Evolutionary conservation across 2,797 vertebrate genomes (phyloP), one percentile per base, ranked within the genome.

Genomic region (Siniperca obscura): DNA sequence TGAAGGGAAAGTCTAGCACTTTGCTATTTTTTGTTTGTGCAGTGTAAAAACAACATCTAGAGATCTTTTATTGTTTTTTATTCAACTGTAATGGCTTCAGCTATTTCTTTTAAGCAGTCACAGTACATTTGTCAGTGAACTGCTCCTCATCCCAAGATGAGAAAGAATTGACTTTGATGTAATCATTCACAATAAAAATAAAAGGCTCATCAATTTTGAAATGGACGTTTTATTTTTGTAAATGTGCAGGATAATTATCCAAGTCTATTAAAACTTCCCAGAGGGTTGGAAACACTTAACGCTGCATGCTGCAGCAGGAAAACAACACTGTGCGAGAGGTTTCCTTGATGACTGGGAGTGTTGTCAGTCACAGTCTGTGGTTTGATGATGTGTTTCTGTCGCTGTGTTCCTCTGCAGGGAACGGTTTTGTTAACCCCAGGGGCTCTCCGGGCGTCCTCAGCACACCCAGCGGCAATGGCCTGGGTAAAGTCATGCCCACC

Each of bases 401-500:
- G 76, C 82, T 92, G 76, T 94, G 87, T 89, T 74, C 92, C 92
- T 95, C 94, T 91, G 81, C 95, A 99, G 98, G 98, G 92, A 99
- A 99, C 77, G 98, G 98, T 75, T 99, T 98, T 86, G 96, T 98
- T 89, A 99, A 98, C 95, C 96, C 97, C 74, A 97, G 98, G 94
- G 97, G 97, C 92, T 99, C 98, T 68, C 98, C 98, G 9, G 97
- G 97, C 87, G 94, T 98, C 70, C 95, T 97, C 40, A 97, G 96
- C 94, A 96, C 96, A 76, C 84, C 96, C 85, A 97, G 97, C 81
- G 97, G 98, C 84, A 99, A 97, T 56, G 96, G 97, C 85, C 93
- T 99, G 84, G 98, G 98, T 93, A 99, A 99, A 96, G 96, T 98
- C 77, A 98, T 99, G 97, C 96, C 97, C 84, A 97, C 97, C 68